Evolutionary conservation across 30 jellyfish, hydroid and myxozoan species (phyloP).

Genomic region (Pseudorhiza aurosa): DNA sequence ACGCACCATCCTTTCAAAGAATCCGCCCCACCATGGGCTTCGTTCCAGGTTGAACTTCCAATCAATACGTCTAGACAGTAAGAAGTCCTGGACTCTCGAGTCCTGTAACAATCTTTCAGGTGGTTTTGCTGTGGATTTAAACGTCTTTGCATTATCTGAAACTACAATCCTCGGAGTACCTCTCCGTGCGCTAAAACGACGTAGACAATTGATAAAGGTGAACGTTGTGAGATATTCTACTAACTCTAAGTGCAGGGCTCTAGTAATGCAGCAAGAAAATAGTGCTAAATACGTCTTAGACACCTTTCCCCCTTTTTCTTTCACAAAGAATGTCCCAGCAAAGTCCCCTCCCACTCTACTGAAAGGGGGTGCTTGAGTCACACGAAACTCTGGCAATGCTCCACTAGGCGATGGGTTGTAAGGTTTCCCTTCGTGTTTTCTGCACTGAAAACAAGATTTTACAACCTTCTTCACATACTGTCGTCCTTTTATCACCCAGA

Average conservation of each 20-base stretch:
- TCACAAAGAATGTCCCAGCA: constrained; percentile 15
- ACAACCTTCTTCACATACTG: not conserved
- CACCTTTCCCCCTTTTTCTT: constrained; percentile 5
- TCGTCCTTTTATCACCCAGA: constrained; percentile 16
- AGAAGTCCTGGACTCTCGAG: not conserved
- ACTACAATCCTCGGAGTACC: constrained; percentile 19
- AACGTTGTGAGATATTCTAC: not conserved
- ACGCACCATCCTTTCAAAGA: constrained; percentile 39
- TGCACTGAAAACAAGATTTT: not conserved
- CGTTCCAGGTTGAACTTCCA: constrained; percentile 44
- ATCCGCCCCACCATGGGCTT: constrained; percentile 54
- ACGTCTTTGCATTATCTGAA: constrained; percentile 53
- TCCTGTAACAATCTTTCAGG: not conserved
- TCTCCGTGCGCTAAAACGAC: constrained; percentile 35
- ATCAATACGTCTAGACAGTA: not conserved
- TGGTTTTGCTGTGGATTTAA: not conserved
- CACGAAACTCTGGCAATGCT: constrained; percentile 27
- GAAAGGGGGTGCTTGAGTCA: constrained; percentile 29
- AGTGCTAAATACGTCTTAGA: constrained; percentile 18
- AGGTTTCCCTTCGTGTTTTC: constrained; percentile 27
- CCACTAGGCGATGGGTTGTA: constrained; percentile 8
- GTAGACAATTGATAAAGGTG: not conserved
- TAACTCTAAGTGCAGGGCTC: constrained; percentile 47
- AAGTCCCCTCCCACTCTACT: constrained; percentile 31
- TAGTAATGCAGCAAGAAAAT: constrained; percentile 34